Base-by-base conservation (phyloP, 2,113 vertebrate species). In the Fregetta grallaria region DNA sequence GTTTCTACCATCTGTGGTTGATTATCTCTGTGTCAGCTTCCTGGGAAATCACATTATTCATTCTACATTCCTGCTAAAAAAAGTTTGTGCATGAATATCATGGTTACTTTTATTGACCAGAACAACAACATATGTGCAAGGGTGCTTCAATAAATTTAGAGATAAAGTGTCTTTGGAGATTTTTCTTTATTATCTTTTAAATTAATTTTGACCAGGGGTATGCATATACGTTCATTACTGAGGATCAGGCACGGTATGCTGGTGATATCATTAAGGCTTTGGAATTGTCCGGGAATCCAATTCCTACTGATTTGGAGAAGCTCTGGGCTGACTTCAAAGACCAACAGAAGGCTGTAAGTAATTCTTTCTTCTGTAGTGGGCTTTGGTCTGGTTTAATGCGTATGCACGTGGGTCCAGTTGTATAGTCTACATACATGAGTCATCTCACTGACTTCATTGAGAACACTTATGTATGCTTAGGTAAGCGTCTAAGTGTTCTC, bases 201-300 rank as follows among this genome's bases (percentile, higher is more conserved):
- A 85, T 92, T 26, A 38, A 50, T 86, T 25, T 95, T 78, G 76
- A 52, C 50, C 92, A 99, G 99, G 99, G 99, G 3, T 99, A 96
- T 34, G 99, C 99, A 3, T 99, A 99, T 65, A 99, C 99, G 7
- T 99, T 99, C 95, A 99, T 99, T 97, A 99, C 99, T 13, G 99
- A 99, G 68, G 99, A 99, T 63, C 99, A 99, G 96, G 99, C 97
- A 49, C 99, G 99, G 6, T 99, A 99, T 59, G 98, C 99, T 42
- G 99, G 99, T 16, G 99, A 99, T 86, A 99, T 99, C 96, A 99
- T 99, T 94, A 99, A 99, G 96, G 99, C 99, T 50, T 98, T 99
- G 97, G 99, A 99, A 97, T 98, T 99, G 73, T 99, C 99, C 0
- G 98, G 98, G 30, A 99, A 98, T 53, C 32, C 98, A 27, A 98